Percentiles rank a stretch among this genome's conserved stretches.
Evolutionary conservation across 1,140 invertebrate genomes (phyloP).

Genomic region (Drosophila pseudoobscura): DNA sequence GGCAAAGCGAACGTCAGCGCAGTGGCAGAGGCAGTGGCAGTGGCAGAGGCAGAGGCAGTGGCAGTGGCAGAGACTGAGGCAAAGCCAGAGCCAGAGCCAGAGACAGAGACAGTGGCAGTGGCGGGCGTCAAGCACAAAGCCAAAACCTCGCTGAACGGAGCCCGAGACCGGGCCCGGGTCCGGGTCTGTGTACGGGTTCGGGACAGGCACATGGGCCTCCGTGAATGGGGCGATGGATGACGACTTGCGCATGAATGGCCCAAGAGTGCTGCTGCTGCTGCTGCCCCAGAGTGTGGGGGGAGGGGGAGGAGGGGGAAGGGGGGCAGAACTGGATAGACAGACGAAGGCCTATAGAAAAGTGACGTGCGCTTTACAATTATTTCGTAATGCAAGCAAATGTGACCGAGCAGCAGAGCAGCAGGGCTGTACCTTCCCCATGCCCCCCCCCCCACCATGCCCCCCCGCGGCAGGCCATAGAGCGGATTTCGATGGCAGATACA

Average conservation of each 20-base stretch:
- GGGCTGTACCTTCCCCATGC: background rate
- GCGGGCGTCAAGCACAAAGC: slow-evolving; percentile 49
- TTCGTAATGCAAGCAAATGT: slow-evolving; percentile 80
- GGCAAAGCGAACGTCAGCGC: slow-evolving; percentile 46
- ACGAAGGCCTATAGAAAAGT: slow-evolving; percentile 79
- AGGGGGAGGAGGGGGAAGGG: background rate
- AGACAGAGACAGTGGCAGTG: background rate
- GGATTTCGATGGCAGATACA: too few species aligned
- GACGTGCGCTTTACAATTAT: slow-evolving; percentile 80
- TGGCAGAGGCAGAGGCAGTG: background rate
- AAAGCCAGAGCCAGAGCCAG: background rate
- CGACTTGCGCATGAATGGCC: slow-evolving; percentile 80
- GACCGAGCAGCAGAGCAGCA: slow-evolving; percentile 55
- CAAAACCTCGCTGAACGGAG: slow-evolving; percentile 43
- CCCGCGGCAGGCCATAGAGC: background rate
- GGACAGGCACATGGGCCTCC: slow-evolving; percentile 32
- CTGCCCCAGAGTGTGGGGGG: background rate
- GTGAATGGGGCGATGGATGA: slow-evolving; percentile 67
- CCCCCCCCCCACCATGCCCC: too few species aligned
- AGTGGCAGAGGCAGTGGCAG: slow-evolving; percentile 3
- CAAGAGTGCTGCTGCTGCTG: slow-evolving; percentile 46
- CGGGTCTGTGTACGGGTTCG: slow-evolving; percentile 3
- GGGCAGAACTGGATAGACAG: slow-evolving; percentile 46
- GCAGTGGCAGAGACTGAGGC: background rate
- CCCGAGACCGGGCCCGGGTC: slow-evolving; percentile 26